Percentiles rank a stretch among this genome's conserved stretches.
phyloP scores from a whole-genome alignment of 2,888 invertebrate genomes.

The Germaria angustata region DNA sequence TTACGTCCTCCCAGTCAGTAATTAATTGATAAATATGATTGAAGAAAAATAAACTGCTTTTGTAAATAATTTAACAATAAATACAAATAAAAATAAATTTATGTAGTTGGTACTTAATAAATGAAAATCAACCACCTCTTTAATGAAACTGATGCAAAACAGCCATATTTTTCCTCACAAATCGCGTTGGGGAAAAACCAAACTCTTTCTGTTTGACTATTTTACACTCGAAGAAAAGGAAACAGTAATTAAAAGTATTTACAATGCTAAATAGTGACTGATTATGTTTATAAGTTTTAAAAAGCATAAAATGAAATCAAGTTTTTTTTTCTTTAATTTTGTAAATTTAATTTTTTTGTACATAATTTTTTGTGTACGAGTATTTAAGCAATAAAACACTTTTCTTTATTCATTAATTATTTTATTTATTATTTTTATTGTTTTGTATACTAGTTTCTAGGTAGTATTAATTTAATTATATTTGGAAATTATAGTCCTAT shows the following conservation, averaged over 20 bases:
- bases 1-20: constrained; percentile 48
- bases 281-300: constrained; percentile 62
- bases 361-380: constrained; percentile 33
- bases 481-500: constrained; percentile 62
- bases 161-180: constrained; percentile 60
- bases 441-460: constrained; percentile 55
- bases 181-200: neutral
- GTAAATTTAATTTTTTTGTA: constrained; percentile 23
- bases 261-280: constrained; percentile 64
- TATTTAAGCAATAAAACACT: constrained; percentile 15
- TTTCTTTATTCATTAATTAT: constrained; percentile 31
- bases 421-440: constrained; percentile 56
- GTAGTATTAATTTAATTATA: constrained; percentile 59
- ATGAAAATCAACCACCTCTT: constrained; percentile 53
- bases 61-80: constrained; percentile 22
- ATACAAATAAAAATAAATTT: neutral
- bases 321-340: constrained; percentile 27
- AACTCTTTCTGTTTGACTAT: neutral
- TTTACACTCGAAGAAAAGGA: constrained; percentile 29
- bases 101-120: constrained; percentile 52
- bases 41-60: neutral
- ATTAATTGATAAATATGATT: constrained; percentile 22
- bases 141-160: constrained; percentile 56
- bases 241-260: constrained; percentile 54
- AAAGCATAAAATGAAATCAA: neutral